Evolutionary conservation across 92 coral and sea anemone species (phyloP), one percentile per base, ranked within the genome.

Genomic region (Zoanthus gigantus): DNA sequence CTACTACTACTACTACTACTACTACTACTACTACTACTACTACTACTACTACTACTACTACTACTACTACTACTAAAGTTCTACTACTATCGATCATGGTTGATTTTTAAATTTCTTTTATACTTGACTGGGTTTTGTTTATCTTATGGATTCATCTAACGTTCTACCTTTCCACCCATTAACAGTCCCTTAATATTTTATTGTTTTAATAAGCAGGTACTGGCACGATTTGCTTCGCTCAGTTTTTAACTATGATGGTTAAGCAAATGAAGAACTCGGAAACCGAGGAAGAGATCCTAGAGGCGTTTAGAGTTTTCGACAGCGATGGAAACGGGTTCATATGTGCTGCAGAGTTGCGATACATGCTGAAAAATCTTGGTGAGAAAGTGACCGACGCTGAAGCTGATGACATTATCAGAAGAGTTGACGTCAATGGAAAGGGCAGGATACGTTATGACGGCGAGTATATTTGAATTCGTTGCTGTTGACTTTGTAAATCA

Each of bases 261-360:
- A 76, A 76, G 23, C 80, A 90, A 47, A 96, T 93, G 92, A 96
- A 94, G 76, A 93, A 90, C 14, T 50, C 92, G 16, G 96, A 91
- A 1, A 91, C 90, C 28, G 86, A 87, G 67, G 98, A 88, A 66
- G 98, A 93, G 32, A 88, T 96, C 74, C 89, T 94, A 73, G 95
- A 94, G 77, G 98, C 92, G 16, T 93, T 95, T 73, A 94, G 90
- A 71, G 92, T 93, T 32, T 96, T 96, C 67, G 98, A 96, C 87
- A 94, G 90, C 42, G 98, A 96, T 12, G 89, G 92, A 29, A 95
- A 96, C 56, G 98, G 98, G 0, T 83, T 85, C 45, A 93, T 96
- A 60, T 91, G 92, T 48, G 76, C 92, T 15, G 98, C 96, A 4
- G 94, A 94, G 87, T 92, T 96, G 68, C 98, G 98, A 17, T 92